Conservation (phyloP, 2,888 invertebrate species). For the Ganaspis brasiliensis region DNA sequence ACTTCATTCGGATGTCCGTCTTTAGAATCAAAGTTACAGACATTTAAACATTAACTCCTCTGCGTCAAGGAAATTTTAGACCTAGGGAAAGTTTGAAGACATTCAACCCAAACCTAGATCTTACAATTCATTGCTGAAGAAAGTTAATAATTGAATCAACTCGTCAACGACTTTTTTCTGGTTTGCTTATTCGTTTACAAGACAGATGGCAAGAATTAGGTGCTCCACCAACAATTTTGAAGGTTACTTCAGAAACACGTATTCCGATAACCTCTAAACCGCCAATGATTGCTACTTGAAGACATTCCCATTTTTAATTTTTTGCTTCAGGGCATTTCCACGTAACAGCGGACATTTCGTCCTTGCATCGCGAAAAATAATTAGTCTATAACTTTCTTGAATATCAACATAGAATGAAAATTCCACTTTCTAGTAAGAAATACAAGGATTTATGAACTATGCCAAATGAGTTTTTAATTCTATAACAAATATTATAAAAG, state of each 20-base stretch:
- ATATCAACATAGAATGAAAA: too few species aligned
- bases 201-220: constrained; percentile 58
- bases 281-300: constrained; percentile 46
- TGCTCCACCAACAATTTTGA: constrained; percentile 47
- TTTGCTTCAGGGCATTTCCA: too few species aligned
- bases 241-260: constrained; percentile 47
- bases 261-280: constrained; percentile 50
- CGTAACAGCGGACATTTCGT: too few species aligned
- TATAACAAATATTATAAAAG: too few species aligned
- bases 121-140: background rate
- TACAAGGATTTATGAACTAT: too few species aligned
- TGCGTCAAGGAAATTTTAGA: background rate
- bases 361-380: too few species aligned
- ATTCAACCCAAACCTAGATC: background rate
- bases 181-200: constrained; percentile 25
- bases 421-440: too few species aligned
- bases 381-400: too few species aligned
- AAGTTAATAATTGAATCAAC: background rate
- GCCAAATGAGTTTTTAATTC: too few species aligned
- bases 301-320: constrained; percentile 40
- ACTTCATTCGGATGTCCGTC: too few species aligned
- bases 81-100: background rate
- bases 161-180: constrained; percentile 40
- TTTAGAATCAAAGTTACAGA: too few species aligned
- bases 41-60: background rate